Evolutionary conservation across 1,140 invertebrate genomes (phyloP).

Genomic region (Drosophila pseudoananassae): DNA sequence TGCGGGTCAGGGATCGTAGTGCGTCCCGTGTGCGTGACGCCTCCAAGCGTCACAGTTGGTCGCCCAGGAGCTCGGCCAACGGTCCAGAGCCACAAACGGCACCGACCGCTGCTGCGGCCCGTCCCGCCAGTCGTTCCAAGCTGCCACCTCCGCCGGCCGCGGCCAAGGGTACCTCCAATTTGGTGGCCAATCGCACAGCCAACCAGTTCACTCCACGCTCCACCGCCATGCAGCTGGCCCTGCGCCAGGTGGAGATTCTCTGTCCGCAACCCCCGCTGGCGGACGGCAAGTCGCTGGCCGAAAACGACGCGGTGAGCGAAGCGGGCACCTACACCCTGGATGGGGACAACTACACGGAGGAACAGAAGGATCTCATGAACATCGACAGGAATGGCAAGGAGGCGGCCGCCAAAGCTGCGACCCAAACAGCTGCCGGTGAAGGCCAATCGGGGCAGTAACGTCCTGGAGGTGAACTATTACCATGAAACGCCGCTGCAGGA

Average conservation of each 20-base stretch:
- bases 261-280: constrained; percentile 78
- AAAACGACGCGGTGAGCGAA: constrained; percentile 88
- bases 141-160: constrained; percentile 42
- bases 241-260: constrained; percentile 75
- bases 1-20: constrained; percentile 78
- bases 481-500: constrained; percentile 83
- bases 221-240: constrained; percentile 78
- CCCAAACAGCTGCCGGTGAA: constrained; percentile 68
- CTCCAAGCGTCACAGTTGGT: constrained; percentile 83
- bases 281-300: constrained; percentile 55
- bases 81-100: constrained; percentile 11
- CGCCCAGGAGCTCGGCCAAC: constrained; percentile 70
- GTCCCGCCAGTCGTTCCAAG: constrained; percentile 38
- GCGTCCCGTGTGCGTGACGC: constrained; percentile 75
- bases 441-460: constrained; percentile 84
- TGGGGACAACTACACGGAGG: constrained; percentile 92
- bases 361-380: constrained; percentile 93
- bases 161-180: constrained; percentile 65
- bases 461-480: constrained; percentile 87
- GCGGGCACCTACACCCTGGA: constrained; percentile 95
- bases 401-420: constrained; percentile 50
- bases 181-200: constrained; percentile 69
- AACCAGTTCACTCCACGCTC: constrained; percentile 77
- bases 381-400: constrained; percentile 87
- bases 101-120: neutral